Percentiles rank a stretch among this genome's conserved stretches.
Evolutionary conservation across 2,113 vertebrate genomes (phyloP).

Genomic region (Mellivora capensis): DNA sequence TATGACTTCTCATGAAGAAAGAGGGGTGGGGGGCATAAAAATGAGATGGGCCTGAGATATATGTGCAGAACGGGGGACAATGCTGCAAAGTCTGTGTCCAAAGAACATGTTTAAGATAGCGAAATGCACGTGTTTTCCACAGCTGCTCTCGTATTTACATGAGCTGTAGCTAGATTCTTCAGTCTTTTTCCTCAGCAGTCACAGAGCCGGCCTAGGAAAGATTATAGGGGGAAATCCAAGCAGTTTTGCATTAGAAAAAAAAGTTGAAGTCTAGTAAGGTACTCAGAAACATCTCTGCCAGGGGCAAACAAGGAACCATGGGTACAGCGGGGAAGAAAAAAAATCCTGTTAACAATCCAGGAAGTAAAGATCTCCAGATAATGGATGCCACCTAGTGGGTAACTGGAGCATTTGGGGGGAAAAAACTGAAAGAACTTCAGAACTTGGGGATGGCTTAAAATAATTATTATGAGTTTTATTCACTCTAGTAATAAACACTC

Average conservation of each 20-base stretch:
- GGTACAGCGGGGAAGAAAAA: neutral
- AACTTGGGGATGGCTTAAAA: neutral
- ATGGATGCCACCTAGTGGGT: conserved; percentile 76
- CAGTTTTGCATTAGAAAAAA: conserved; percentile 45
- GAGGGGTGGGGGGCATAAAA: neutral
- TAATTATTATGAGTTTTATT: neutral
- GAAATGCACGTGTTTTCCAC: neutral
- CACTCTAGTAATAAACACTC: neutral
- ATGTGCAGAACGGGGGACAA: neutral
- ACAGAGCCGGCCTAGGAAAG: neutral
- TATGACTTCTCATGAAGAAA: neutral
- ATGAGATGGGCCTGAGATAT: neutral
- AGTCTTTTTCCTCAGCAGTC: neutral
- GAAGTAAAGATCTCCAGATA: conserved; percentile 11
- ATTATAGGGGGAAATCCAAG: neutral
- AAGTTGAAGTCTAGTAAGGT: neutral
- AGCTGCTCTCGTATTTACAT: neutral
- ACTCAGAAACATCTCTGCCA: neutral
- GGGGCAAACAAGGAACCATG: neutral
- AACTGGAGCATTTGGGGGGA: neutral
- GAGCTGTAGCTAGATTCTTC: neutral
- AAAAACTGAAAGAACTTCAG: neutral
- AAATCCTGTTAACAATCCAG: neutral
- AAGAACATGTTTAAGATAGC: neutral
- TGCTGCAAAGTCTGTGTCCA: neutral